Evolutionary conservation across 2,888 invertebrate species (phyloP).

Genomic region (Piscicola geometra): DNA sequence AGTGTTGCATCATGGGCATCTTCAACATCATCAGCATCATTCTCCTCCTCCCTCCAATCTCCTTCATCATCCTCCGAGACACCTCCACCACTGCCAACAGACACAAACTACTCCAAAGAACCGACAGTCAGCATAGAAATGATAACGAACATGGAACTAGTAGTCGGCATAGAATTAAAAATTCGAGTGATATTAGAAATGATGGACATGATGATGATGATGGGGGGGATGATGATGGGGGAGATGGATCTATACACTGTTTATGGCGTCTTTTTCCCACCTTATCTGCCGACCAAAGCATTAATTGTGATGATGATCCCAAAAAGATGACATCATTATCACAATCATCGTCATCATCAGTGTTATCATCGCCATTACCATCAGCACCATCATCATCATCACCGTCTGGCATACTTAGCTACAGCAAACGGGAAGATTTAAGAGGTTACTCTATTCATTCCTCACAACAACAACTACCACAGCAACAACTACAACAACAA

Average conservation of each 20-base stretch:
- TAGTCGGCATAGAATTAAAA: slow-evolving; percentile 10
- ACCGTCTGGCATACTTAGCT: no score
- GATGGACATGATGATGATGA: background rate
- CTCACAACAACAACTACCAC: no score
- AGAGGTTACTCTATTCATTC: no score
- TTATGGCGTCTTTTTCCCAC: slow-evolving; percentile 7
- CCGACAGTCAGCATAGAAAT: background rate
- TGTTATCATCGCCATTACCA: background rate
- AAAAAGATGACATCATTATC: no score
- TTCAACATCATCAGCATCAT: background rate
- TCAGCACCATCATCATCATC: background rate
- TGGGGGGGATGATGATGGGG: slow-evolving; percentile 1
- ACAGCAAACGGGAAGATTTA: no score
- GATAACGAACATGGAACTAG: background rate
- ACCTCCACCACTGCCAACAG: background rate
- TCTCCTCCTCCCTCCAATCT: background rate
- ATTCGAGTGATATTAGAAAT: background rate
- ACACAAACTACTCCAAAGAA: background rate
- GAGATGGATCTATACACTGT: no score
- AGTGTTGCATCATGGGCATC: background rate
- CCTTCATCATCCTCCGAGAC: background rate
- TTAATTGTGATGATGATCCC: no score
- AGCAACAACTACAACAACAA: no score
- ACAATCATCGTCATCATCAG: background rate
- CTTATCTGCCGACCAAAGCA: background rate